Evolutionary conservation across 2,797 vertebrate species (phyloP), one percentile per base, ranked within the genome.

Genomic region (Diplodus sargus): DNA sequence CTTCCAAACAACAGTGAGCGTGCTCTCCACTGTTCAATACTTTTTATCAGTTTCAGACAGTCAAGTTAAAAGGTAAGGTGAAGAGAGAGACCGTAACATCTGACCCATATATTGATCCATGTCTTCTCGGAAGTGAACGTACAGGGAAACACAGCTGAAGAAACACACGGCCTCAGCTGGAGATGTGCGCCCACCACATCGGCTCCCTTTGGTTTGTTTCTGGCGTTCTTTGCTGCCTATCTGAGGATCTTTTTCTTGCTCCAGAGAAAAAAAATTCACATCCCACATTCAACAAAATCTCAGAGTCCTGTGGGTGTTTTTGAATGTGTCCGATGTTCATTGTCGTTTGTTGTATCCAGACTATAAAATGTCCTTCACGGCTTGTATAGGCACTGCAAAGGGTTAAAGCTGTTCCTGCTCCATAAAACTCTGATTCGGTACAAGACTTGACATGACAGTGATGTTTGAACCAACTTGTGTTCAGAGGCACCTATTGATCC

Each of bases 401-500:
- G 18, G 18, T 16, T 72, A 2, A 0, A 34, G 18, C 17, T 25
- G 7, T 70, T 34, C 17, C 54, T 53, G 42, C 34, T 58, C 13
- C 28, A 47, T 58, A 1, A 17, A 30, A n/a, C 12, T 28, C 1
- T 15, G 43, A 45, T 60, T 59, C 2, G n/a, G 69, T 12, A 16
- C 51, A 66, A 48, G 23, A 73, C 51, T 42, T 72, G 64, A 75
- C 58, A 48, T 67, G 66, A 64, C 34, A 25, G 18, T 68, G 54
- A 72, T 70, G 47, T 81, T 87, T 72, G 61, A 64, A 79, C 64
- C 62, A 51, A 78, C 14, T 63, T 66, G 65, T 66, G 65, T 74
- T 78, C 53, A 67, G 59, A 76, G 25, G 56, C 71, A 48, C 10
- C 8, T 74, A 88, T 90, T 80, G 86, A 92, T 85, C 65, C 15